A percentile compares a stretch with the other conserved stretches of the same genome.
Evolutionary conservation across 37 sponge, comb jelly and placozoan species (phyloP).

Genomic region (Cliona cf. orientalis): DNA sequence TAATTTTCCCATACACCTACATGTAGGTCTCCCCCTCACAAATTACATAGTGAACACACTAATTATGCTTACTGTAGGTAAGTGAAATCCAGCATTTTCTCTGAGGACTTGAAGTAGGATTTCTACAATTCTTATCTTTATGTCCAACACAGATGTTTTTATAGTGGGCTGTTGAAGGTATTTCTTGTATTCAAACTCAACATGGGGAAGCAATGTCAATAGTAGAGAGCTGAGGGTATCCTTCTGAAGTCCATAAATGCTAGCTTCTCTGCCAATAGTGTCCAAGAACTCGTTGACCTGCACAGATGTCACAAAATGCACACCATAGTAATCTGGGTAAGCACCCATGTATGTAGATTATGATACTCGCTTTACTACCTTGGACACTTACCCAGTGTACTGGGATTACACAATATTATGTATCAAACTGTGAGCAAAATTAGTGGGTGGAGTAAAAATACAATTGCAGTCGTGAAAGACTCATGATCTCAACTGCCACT

Average conservation of each 20-base stretch:
- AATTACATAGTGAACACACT: neutral
- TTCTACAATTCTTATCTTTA: constrained; percentile 25
- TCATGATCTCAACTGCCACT: too few relatives aligned
- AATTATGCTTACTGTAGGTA: constrained; percentile 53
- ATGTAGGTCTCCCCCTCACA: too few relatives aligned
- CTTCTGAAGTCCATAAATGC: constrained; percentile 61
- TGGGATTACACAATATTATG: too few relatives aligned
- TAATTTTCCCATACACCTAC: too few relatives aligned
- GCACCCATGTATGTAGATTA: neutral
- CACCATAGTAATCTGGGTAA: neutral
- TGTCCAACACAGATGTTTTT: neutral
- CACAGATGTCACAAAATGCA: neutral
- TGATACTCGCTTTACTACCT: too few relatives aligned
- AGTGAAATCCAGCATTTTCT: constrained; percentile 48
- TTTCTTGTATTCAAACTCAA: constrained; percentile 2
- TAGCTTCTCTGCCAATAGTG: constrained; percentile 9
- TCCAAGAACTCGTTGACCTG: constrained; percentile 71
- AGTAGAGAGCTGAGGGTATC: constrained; percentile 71
- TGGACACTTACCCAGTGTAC: too few relatives aligned
- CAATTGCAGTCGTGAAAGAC: too few relatives aligned
- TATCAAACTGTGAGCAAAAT: neutral
- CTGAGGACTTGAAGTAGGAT: constrained; percentile 38
- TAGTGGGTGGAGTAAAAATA: too few relatives aligned
- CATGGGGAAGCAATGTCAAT: constrained; percentile 59
- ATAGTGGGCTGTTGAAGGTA: neutral